Base-by-base conservation (phyloP, 2,797 vertebrate species). In the Benthosema pterotum region DNA sequence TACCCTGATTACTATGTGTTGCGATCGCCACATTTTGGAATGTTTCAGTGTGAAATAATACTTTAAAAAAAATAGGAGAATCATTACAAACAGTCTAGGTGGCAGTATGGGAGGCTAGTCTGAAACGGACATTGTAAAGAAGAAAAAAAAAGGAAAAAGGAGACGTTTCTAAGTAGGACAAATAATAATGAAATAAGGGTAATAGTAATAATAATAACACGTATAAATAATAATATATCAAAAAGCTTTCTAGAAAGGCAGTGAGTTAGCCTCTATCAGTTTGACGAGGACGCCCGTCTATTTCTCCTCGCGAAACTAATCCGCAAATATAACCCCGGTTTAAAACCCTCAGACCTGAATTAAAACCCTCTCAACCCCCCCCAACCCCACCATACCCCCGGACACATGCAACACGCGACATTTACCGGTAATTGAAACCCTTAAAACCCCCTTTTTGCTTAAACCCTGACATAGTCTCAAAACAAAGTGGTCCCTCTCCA, bases 231-330 rank as follows among this genome's bases (percentile, higher is more conserved):
- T 32, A 38, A 11, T 38, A 11, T 38, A 38, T 7, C 32, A 38
- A 9, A 80, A 80, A 32, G 55, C 45, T 62, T 77, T 83, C 74
- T 73, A 60, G 79, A 77, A 85, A 92, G 92, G 92, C 91, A 92
- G 92, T 92, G 91, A 80, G 79, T 38, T 81, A 91, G 89, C 89
- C 91, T 85, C 83, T 78, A 90, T 89, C 78, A 75, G 82, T 88
- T 87, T 82, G 77, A 84, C 78, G 73, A 82, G 60, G 78, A 70
- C 58, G 54, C 75, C 63, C 19, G 54, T 57, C 46, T 0, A 0
- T 16, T 38, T 48, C 32, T 16, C 5, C 25, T 43, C 58, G 61
- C 28, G n/a, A 7, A 38, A 4, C 57, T 4, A 32, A 15, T 56
- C 54, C 6, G 3, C 54, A 57, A 18, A 45, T 11, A 0, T 11